These are phyloP conservation scores for Mamestra brassicae DNA, from an alignment of 2,888 invertebrate species.

Conservation along the genomic window DNA sequence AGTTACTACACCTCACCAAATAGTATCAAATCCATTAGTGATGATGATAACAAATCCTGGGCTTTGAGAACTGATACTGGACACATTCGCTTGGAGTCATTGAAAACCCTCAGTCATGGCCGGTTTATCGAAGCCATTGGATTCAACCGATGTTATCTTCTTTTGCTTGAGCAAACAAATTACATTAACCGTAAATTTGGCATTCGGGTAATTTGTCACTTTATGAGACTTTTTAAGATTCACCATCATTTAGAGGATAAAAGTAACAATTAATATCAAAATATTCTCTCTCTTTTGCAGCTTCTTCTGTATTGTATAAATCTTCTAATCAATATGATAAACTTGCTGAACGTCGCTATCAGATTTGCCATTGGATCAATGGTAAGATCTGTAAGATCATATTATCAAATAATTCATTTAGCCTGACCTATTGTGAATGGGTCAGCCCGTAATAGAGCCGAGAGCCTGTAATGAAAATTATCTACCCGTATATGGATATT, in stretches of 20 bases:
- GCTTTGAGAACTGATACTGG: background rate
- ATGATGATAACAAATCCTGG: constrained; percentile 27
- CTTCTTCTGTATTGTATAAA: constrained; percentile 27
- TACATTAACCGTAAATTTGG: constrained; percentile 64
- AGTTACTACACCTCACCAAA: constrained; percentile 33
- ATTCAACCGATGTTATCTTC: constrained; percentile 61
- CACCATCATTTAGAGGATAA: background rate
- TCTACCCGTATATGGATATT: no score
- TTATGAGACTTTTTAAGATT: no score
- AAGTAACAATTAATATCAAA: background rate
- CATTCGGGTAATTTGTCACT: constrained; percentile 45
- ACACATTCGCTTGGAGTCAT: constrained; percentile 21
- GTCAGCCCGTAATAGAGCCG: no score
- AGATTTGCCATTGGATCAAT: constrained; percentile 44
- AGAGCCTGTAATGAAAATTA: no score
- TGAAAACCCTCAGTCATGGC: constrained; percentile 39
- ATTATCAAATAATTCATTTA: no score
- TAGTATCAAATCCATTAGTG: background rate
- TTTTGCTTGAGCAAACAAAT: constrained; percentile 59
- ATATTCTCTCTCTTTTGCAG: background rate
- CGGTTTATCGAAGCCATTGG: constrained; percentile 43
- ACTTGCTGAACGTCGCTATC: constrained; percentile 52
- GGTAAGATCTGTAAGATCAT: constrained; percentile 30
- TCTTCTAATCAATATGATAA: constrained; percentile 45
- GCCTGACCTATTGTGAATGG: no score